A percentile compares a stretch with the other conserved stretches of the same genome.
Evolutionary conservation across 2,797 vertebrate genomes (phyloP).

Genomic region (Lepilemur septentrionalis): DNA sequence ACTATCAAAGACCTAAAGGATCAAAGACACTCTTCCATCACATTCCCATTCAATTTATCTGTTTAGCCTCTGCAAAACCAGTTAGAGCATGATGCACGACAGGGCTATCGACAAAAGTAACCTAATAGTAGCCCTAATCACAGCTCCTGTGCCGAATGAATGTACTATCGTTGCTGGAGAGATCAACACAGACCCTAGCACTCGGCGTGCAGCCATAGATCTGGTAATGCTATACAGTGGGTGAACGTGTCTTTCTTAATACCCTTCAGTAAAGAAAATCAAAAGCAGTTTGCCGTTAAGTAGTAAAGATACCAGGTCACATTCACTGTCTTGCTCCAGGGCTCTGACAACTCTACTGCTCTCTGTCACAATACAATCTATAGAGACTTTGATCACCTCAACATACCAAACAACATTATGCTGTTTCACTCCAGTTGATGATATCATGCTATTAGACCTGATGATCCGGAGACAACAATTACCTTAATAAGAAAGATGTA

Average conservation of each 20-base stretch:
- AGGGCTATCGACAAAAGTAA: neutral
- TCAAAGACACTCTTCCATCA: neutral
- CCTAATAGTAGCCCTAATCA: neutral
- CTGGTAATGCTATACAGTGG: neutral
- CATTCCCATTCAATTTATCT: neutral
- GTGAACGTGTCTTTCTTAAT: neutral
- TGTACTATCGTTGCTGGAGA: neutral
- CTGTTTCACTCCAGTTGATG: neutral
- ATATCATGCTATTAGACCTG: neutral
- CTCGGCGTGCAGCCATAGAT: neutral
- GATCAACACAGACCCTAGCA: neutral
- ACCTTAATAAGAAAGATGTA: neutral
- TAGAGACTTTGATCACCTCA: neutral
- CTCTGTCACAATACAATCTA: neutral
- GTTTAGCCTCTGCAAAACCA: neutral
- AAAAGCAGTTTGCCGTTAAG: neutral
- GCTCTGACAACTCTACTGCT: neutral
- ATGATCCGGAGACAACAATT: neutral
- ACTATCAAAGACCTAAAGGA: neutral
- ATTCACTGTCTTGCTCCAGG: neutral
- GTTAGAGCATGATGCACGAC: neutral
- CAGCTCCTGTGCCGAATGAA: neutral
- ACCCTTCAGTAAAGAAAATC: neutral
- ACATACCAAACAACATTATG: neutral
- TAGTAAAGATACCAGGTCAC: neutral